Evolutionary conservation across 2,113 vertebrate genomes (phyloP).

Genomic region (Ptilonorhynchus violaceus): DNA sequence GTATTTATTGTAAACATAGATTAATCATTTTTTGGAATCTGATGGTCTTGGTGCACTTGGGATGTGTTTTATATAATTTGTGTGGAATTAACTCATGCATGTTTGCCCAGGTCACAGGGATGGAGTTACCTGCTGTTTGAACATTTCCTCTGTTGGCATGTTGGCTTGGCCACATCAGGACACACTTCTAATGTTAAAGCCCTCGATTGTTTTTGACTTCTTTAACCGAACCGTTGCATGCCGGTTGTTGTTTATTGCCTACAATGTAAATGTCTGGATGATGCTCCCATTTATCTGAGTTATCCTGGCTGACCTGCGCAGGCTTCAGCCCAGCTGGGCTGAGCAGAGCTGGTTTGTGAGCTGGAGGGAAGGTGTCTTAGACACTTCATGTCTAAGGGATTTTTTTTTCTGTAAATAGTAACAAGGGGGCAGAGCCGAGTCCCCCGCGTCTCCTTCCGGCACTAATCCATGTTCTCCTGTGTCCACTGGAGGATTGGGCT

Average conservation of each 20-base stretch:
- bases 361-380: background rate
- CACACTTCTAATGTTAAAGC: background rate
- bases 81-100: background rate
- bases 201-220: background rate
- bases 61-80: background rate
- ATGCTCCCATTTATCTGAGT: conserved; percentile 17
- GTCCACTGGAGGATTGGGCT: background rate
- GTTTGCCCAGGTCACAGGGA: conserved; percentile 1
- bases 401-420: conserved; percentile 25
- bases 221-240: conserved; percentile 56
- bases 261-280: background rate
- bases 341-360: background rate
- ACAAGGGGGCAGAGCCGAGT: background rate
- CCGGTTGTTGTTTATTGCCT: background rate
- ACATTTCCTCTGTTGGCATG: conserved; percentile 13
- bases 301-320: background rate
- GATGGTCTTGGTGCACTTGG: background rate
- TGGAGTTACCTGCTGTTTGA: background rate
- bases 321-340: background rate
- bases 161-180: background rate
- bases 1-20: conserved; percentile 12
- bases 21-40: background rate
- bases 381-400: conserved; percentile 1
- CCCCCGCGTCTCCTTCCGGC: background rate
- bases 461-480: background rate